Conservation (phyloP, 2,797 vertebrate species). For the Hephaestus fuliginosus region DNA sequence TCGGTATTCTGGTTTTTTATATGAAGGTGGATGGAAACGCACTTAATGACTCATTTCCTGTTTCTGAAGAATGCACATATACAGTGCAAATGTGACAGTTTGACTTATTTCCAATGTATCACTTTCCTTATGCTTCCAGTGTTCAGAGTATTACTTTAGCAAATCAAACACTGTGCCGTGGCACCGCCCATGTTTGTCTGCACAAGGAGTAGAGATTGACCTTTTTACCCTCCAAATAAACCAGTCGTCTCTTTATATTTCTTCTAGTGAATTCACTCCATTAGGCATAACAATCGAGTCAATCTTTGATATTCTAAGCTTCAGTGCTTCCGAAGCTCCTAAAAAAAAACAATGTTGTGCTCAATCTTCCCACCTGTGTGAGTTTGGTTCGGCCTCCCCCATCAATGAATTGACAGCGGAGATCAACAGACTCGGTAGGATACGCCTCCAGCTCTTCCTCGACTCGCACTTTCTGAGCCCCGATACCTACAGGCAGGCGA, state of each 20-base stretch:
- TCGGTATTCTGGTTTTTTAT: background rate
- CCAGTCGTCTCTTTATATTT: background rate
- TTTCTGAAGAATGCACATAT: background rate
- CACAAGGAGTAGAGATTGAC: background rate
- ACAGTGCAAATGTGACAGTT: background rate
- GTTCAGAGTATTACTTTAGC: background rate
- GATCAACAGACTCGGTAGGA: constrained; percentile 80
- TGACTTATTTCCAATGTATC: background rate
- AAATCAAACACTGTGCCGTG: background rate
- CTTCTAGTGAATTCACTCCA: background rate
- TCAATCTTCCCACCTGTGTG: constrained; percentile 79
- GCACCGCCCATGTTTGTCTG: background rate
- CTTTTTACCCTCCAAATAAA: background rate
- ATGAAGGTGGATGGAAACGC: background rate
- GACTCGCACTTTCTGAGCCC: constrained; percentile 85
- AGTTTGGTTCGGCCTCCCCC: constrained; percentile 79
- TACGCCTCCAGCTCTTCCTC: constrained; percentile 83
- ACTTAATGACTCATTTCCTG: background rate
- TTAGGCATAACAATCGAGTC: background rate
- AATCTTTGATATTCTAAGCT: background rate
- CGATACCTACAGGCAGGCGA: constrained; percentile 60
- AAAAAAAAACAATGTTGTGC: background rate
- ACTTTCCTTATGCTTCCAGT: background rate
- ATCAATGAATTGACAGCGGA: constrained; percentile 85
- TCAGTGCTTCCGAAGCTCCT: background rate